Base-by-base conservation (phyloP, 2,888 invertebrate genomes). In the Physocephala rufipes region DNA sequence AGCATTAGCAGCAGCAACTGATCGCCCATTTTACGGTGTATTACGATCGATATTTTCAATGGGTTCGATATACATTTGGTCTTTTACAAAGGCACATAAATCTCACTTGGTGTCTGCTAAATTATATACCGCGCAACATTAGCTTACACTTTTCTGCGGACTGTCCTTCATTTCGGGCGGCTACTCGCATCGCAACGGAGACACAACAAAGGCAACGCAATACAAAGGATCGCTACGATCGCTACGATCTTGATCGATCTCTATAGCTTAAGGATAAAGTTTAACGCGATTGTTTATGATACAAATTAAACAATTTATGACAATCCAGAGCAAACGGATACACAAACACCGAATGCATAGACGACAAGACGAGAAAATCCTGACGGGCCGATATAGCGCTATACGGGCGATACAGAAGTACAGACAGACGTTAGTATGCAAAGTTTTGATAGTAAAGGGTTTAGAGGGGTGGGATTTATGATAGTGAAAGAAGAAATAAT, bases 221-320 rank as follows among this genome's bases (percentile, higher is more conserved):
- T 13, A 19, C 30, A 21, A 47, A 30, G 49, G 62, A 51, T 51
- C 71, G 61, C 55, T 51, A 59, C 71, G 68, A 65, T 68, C 73
- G 70, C 74, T 24, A 71, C 73, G 70, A 76, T 75, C 75, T 76
- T 83, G 83, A 83, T 83, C 84, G 83, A 83, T 83, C 83, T 83
- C 80, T 79, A 79, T 82, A 79, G 82, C 84, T 84, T 79, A 79
- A 80, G 84, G 84, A 83, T 81, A 81, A 81, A 80, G 80, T 81
- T 85, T 84, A 85, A 84, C 85, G 81, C 82, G 85, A 86, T 86
- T 85, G 86, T 85, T 85, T 85, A 85, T 85, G 85, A 85, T 84
- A 85, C 83, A 85, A 86, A 85, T 85, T 85, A 85, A 86, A 86
- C 85, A 85, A 85, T 86, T 85, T 85, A 85, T 86, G 86, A 84